A percentile compares a stretch with the other conserved stretches of the same genome.
These are phyloP conservation scores for Thera obeliscata DNA, from an alignment of 2,888 invertebrate genomes.

Conservation along the genomic window DNA sequence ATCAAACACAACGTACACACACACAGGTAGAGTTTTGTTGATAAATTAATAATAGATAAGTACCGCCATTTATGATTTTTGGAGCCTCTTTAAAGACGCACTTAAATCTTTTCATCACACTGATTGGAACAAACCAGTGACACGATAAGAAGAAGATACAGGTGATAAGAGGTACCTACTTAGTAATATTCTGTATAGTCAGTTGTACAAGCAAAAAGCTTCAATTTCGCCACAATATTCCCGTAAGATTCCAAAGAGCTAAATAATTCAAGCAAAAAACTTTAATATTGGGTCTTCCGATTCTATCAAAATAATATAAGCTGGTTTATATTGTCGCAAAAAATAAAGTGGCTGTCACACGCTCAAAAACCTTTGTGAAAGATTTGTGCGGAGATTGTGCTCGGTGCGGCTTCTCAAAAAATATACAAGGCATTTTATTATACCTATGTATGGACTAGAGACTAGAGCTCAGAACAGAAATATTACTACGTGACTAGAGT, in stretches of 20 bases:
- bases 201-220: neutral
- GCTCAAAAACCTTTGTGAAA: slow-evolving; percentile 26
- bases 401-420: slow-evolving; percentile 12
- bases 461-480: neutral
- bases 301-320: slow-evolving; percentile 34
- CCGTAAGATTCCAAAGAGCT: neutral
- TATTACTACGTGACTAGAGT: neutral
- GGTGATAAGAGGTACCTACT: no score
- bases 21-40: no score
- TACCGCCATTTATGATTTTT: no score
- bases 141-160: no score
- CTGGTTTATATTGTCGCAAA: slow-evolving; percentile 29
- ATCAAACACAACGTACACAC: no score
- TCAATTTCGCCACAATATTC: neutral
- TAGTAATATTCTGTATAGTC: no score
- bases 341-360: slow-evolving; percentile 28
- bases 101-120: no score
- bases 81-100: no score
- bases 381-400: slow-evolving; percentile 27
- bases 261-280: slow-evolving; percentile 23
- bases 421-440: slow-evolving; percentile 10
- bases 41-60: no score
- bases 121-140: no score
- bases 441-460: neutral
- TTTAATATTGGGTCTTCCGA: slow-evolving; percentile 26